Conservation (phyloP, 2,888 invertebrate genomes). For the Watsonalla binaria region DNA sequence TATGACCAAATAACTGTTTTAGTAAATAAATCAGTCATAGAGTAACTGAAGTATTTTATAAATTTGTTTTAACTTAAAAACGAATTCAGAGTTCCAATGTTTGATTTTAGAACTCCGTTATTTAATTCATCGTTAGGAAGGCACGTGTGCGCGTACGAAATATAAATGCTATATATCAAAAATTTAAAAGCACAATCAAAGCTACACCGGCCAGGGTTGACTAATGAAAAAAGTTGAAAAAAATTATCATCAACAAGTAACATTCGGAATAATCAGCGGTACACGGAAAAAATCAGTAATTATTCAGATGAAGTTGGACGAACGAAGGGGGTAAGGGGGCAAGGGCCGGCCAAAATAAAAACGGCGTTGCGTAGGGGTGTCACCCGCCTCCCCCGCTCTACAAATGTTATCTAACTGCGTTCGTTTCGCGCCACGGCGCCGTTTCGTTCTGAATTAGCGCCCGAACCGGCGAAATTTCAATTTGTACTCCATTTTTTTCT, state of each 20-base stretch:
- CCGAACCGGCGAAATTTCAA: slow-evolving; percentile 70
- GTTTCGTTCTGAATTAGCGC: slow-evolving; percentile 69
- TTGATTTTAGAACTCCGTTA: background rate
- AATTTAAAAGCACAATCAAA: slow-evolving; percentile 41
- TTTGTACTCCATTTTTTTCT: slow-evolving; percentile 69
- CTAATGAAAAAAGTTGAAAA: slow-evolving; percentile 67
- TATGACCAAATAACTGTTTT: too few species aligned
- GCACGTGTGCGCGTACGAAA: background rate
- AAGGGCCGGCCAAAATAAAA: slow-evolving; percentile 78
- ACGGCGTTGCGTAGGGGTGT: slow-evolving; percentile 78
- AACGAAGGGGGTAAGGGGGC: slow-evolving; percentile 74
- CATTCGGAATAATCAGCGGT: slow-evolving; percentile 79
- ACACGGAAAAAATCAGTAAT: slow-evolving; percentile 79
- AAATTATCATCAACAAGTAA: slow-evolving; percentile 77
- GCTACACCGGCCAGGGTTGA: slow-evolving; percentile 34
- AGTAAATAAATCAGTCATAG: too few species aligned
- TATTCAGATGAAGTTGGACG: slow-evolving; percentile 80
- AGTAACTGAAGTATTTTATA: background rate
- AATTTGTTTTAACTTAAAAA: background rate
- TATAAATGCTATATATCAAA: slow-evolving; percentile 27
- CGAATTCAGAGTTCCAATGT: background rate
- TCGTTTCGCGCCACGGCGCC: slow-evolving; percentile 64
- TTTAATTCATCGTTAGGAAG: background rate
- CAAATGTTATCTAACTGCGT: slow-evolving; percentile 79
- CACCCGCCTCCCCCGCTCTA: slow-evolving; percentile 65